Percentiles rank a stretch among this genome's conserved stretches.
phyloP scores from a whole-genome alignment of 2,797 vertebrate genomes.

The Hemibagrus guttatus region DNA sequence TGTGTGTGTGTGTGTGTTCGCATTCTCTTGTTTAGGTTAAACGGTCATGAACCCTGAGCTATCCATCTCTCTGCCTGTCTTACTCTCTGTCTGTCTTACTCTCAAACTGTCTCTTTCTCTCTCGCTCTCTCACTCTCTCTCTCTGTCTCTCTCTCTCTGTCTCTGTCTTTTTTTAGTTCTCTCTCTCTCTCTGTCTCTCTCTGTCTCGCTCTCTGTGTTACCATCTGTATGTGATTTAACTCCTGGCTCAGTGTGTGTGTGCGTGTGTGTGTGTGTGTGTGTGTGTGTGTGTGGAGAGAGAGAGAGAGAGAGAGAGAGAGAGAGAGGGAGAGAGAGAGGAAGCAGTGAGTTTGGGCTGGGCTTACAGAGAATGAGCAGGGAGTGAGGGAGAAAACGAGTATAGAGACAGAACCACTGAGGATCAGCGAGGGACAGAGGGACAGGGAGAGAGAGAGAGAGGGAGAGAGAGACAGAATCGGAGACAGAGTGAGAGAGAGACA shows the following conservation, averaged over 20 bases:
- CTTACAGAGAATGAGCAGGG: constrained; percentile 31
- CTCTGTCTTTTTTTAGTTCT: constrained; percentile 66
- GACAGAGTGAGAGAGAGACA: not conserved
- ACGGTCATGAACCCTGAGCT: not conserved
- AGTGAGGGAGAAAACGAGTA: constrained; percentile 23
- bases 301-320: constrained; percentile 37
- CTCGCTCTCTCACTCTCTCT: not conserved
- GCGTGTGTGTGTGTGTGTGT: not conserved
- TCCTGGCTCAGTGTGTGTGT: constrained; percentile 56
- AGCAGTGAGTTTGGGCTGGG: constrained; percentile 56
- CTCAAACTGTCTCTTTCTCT: not conserved
- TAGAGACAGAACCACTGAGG: not conserved
- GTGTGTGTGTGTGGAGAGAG: constrained; percentile 37
- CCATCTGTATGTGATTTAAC: constrained; percentile 83
- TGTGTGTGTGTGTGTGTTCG: not conserved
- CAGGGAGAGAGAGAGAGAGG: no score
- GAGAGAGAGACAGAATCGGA: constrained; percentile 14
- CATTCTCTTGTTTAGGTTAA: no score
- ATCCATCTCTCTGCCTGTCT: not conserved
- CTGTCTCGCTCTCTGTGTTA: constrained; percentile 53
- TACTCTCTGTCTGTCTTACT: not conserved
- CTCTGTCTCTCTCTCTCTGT: constrained; percentile 54
- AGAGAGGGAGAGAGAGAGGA: constrained; percentile 13
- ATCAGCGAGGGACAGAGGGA: not conserved
- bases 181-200: constrained; percentile 57